Evolutionary conservation across 92 coral and sea anemone species (phyloP).

Genomic region (Siderastrea radians): DNA sequence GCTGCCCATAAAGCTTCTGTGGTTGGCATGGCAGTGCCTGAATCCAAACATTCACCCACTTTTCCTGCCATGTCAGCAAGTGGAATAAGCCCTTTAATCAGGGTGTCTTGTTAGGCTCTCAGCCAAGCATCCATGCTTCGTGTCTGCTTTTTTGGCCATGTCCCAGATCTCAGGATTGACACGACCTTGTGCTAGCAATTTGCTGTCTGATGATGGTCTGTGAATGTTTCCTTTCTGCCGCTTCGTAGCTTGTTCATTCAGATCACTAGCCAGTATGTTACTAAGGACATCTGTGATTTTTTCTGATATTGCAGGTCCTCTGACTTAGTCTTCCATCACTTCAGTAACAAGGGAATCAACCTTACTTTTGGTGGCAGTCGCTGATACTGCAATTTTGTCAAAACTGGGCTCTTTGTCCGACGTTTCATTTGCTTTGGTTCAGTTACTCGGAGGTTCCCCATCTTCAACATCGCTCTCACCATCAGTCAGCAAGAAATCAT

Average conservation of each 20-base stretch:
- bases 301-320: conserved; percentile 59
- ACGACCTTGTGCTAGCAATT: conserved; percentile 35
- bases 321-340: conserved; percentile 62
- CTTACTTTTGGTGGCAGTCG: conserved; percentile 3
- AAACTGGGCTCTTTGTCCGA: conserved; percentile 1
- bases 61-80: conserved; percentile 49
- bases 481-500: not conserved
- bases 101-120: too few relatives aligned
- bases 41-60: conserved; percentile 58
- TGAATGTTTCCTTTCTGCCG: conserved; percentile 47
- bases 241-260: conserved; percentile 41
- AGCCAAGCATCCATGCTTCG: too few relatives aligned
- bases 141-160: conserved; percentile 47
- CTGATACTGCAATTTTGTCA: conserved; percentile 6
- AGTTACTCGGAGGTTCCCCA: conserved; percentile 15
- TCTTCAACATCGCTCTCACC: conserved; percentile 25
- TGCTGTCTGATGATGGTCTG: conserved; percentile 62
- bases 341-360: conserved; percentile 56
- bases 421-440: not conserved
- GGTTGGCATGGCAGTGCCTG: conserved; percentile 34
- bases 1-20: conserved; percentile 50
- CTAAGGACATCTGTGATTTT: conserved; percentile 56
- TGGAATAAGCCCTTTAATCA: conserved; percentile 14
- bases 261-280: conserved; percentile 63
- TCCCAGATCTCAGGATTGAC: conserved; percentile 74